phyloP scores from a whole-genome alignment of 1,140 invertebrate species.

The Atta cephalotes region DNA sequence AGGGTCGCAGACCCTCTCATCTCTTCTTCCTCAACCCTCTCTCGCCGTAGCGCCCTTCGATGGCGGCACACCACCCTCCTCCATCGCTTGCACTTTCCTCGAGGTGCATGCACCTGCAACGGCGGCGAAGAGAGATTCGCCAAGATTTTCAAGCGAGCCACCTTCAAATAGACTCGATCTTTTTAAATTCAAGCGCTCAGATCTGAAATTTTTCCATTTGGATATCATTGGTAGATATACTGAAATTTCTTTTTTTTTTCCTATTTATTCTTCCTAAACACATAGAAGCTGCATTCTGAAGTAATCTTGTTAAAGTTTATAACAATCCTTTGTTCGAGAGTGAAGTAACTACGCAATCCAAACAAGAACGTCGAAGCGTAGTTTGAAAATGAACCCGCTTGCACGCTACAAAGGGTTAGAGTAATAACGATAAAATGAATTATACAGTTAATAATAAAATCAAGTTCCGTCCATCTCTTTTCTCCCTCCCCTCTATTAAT shows the following conservation, averaged over 20 bases:
- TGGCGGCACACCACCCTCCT: not conserved
- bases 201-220: not conserved
- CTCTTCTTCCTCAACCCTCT: conserved; percentile 32
- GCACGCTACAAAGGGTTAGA: conserved; percentile 45
- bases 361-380: conserved; percentile 20
- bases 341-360: conserved; percentile 10
- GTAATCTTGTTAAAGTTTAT: conserved; percentile 41
- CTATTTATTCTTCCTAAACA: not conserved
- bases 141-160: conserved; percentile 28
- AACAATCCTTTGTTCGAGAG: conserved; percentile 17
- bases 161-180: conserved; percentile 25
- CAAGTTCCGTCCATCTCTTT: conserved; percentile 12
- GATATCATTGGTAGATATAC: not conserved
- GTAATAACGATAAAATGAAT: conserved; percentile 55
- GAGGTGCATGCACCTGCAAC: conserved; percentile 25
- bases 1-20: conserved; percentile 47
- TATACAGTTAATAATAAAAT: conserved; percentile 61
- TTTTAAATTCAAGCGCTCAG: not conserved
- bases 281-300: not conserved
- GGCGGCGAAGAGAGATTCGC: not conserved
- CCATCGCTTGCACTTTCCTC: conserved; percentile 23
- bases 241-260: not conserved
- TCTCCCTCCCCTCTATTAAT: conserved; percentile 27
- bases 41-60: conserved; percentile 19
- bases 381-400: conserved; percentile 24